phyloP scores from a whole-genome alignment of 2,113 vertebrate species.

The Arizona elegans region DNA sequence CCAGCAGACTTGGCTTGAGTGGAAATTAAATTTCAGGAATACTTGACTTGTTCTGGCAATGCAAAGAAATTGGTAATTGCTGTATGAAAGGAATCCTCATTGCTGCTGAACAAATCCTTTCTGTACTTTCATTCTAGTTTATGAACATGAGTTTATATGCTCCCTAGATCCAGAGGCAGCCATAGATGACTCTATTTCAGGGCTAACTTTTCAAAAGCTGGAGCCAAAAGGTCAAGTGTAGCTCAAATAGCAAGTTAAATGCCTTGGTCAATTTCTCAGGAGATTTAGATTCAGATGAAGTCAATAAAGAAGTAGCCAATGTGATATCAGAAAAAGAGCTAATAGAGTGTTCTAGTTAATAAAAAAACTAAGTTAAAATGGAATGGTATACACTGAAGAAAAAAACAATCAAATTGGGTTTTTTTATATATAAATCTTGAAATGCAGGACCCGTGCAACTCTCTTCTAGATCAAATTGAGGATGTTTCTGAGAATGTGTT shows the following conservation, averaged over 20 bases:
- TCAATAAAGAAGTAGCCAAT: not conserved
- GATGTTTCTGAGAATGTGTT: not conserved
- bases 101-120: not conserved
- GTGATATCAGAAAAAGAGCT: not conserved
- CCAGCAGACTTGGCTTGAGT: not conserved
- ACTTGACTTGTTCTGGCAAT: not conserved
- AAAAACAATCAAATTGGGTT: not conserved
- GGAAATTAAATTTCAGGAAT: not conserved
- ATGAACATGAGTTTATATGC: not conserved
- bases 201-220: not conserved
- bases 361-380: not conserved
- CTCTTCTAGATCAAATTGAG: not conserved
- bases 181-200: not conserved
- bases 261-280: not conserved
- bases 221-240: not conserved
- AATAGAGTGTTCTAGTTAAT: not conserved
- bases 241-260: not conserved
- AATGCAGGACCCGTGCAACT: not conserved
- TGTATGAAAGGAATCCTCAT: not conserved
- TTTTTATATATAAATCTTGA: not conserved
- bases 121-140: not conserved
- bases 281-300: not conserved
- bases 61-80: not conserved
- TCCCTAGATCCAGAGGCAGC: not conserved
- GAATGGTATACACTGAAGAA: not conserved